phyloP scores from a whole-genome alignment of 1,140 invertebrate genomes.

The Bombus superbus region DNA sequence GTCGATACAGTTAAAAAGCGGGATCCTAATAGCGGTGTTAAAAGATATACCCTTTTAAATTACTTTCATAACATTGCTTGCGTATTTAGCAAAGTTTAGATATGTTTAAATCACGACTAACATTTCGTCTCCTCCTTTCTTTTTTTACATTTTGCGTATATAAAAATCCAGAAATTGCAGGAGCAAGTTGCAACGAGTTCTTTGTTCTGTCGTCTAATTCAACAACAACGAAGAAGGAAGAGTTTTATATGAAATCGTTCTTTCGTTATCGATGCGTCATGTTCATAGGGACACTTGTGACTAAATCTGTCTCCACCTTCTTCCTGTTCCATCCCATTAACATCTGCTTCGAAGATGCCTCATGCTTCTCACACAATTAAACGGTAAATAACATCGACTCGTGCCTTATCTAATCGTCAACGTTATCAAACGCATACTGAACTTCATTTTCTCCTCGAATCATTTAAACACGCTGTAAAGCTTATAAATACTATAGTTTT shows the following conservation, averaged over 20 bases:
- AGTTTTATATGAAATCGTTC: background rate
- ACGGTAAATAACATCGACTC: conserved; percentile 38
- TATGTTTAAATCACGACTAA: background rate
- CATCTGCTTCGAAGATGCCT: conserved; percentile 57
- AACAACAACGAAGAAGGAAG: background rate
- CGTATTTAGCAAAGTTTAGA: background rate
- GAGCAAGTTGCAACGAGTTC: background rate
- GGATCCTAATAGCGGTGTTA: conserved; percentile 44
- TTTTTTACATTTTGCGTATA: background rate
- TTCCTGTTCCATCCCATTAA: conserved; percentile 54
- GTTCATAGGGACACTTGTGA: conserved; percentile 4
- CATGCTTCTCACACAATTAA: conserved; percentile 35
- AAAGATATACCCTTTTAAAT: conserved; percentile 28
- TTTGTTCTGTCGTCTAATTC: background rate
- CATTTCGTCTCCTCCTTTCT: background rate
- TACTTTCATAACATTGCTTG: background rate
- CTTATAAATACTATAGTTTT: too few species aligned
- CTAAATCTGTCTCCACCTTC: conserved; percentile 50
- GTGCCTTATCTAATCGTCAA: conserved; percentile 55
- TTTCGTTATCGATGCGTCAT: conserved; percentile 47
- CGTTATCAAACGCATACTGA: conserved; percentile 22
- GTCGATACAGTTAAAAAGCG: conserved; percentile 45
- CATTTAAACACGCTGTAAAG: background rate
- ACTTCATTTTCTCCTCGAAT: background rate
- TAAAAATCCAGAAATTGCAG: background rate